phyloP scores from a whole-genome alignment of 2,113 vertebrate species.

The Lagenorhynchus albirostris region DNA sequence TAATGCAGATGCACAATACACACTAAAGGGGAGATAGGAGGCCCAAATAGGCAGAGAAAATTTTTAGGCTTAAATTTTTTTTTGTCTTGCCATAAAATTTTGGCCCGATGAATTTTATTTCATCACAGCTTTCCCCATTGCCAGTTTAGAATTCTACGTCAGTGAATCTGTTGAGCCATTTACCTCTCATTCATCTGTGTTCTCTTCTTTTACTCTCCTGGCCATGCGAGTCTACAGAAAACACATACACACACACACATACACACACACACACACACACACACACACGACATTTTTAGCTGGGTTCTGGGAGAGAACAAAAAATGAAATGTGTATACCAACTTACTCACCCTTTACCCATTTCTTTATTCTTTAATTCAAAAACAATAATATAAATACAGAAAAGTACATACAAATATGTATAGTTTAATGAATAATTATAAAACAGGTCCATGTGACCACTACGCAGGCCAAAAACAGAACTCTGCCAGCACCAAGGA shows the following conservation, averaged over 20 bases:
- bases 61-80: background rate
- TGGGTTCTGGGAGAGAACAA: background rate
- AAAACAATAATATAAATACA: background rate
- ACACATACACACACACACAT: background rate
- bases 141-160: background rate
- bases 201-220: background rate
- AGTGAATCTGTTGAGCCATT: background rate
- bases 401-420: background rate
- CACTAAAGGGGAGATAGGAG: background rate
- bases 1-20: background rate
- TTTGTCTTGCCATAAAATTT: background rate
- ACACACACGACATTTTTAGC: background rate
- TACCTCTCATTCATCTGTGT: background rate
- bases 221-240: background rate
- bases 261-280: background rate
- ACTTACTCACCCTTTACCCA: background rate
- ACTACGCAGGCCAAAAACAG: background rate
- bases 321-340: background rate
- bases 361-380: background rate
- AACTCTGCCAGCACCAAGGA: background rate
- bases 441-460: background rate
- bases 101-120: background rate
- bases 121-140: background rate
- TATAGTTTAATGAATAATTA: background rate
- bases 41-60: background rate